Conservation (phyloP, 1,140 invertebrate genomes). For the Drosophila watanabei region DNA sequence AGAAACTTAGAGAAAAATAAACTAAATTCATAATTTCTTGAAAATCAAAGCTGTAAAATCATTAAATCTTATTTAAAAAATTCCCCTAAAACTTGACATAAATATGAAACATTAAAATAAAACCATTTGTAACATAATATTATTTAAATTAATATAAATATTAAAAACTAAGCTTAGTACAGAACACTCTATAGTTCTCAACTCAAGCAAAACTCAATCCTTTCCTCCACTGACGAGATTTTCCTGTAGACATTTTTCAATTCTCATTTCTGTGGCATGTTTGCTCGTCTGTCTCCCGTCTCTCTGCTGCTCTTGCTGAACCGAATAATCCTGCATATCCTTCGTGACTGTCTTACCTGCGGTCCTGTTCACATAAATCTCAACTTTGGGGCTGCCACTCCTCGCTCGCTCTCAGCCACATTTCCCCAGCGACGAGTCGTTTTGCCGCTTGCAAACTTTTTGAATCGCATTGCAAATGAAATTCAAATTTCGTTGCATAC, state of each 20-base stretch:
- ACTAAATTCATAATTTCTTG: no score
- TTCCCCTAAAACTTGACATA: no score
- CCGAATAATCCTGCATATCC: constrained; percentile 11
- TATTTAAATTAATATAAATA: no score
- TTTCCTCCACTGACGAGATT: neutral
- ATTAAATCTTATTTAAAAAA: no score
- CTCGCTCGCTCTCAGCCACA: constrained; percentile 2
- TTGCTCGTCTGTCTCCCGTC: constrained; percentile 3
- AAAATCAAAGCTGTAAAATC: no score
- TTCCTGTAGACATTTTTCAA: constrained; percentile 18
- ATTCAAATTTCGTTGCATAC: constrained; percentile 54
- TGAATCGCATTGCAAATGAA: constrained; percentile 34
- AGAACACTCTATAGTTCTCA: neutral
- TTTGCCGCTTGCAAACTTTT: constrained; percentile 7
- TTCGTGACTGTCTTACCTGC: constrained; percentile 33
- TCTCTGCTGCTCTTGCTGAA: constrained; percentile 2
- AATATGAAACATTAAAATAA: no score
- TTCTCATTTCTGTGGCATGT: constrained; percentile 29
- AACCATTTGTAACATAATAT: no score
- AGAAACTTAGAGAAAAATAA: no score
- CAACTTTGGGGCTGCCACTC: constrained; percentile 9
- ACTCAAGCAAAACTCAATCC: neutral
- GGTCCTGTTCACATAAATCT: constrained; percentile 31
- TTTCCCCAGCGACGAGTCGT: constrained; percentile 3
- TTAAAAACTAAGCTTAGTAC: no score